Evolutionary conservation across 2,113 vertebrate species (phyloP), one percentile per base, ranked within the genome.

Genomic region (Colaptes auratus): DNA sequence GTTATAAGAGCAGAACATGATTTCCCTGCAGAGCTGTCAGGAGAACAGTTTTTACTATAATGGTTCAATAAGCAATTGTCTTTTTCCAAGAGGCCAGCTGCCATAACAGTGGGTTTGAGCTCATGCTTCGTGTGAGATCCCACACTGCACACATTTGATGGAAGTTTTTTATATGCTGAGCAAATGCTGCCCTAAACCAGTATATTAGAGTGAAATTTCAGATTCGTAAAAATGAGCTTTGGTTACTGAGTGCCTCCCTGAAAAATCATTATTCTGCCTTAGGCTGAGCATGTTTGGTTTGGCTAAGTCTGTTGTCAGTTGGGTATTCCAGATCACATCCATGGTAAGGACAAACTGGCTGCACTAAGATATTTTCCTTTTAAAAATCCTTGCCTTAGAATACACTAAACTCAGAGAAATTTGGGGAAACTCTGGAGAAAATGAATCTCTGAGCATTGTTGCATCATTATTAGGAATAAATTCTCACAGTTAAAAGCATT

Each of bases 1-100:
- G 36, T 61, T 77, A 82, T 90, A 78, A 87, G 55, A 93, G 55
- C 46, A 94, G 89, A 90, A 67, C 27, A 82, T 0, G 1, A 72
- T 67, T 86, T 94, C 46, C 50, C 77, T 79, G 33, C 69, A 55
- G 61, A 73, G 50, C 33, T 92, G 89, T 89, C 91, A 93, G 67
- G 77, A 82, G 42, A 72, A 55, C 8, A 76, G 24, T 23, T 69
- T 95, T 89, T 69, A 35, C 58, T 78, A 3, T 42, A 79, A 91
- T 66, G 55, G 59, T 86, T 92, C 66, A 86, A 75, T 59, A 82
- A 82, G 48, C 42, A 96, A 81, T 53, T 80, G 72, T 86, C 56
- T 69, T 86, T 89, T 90, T 80, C 36, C 3, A 7, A 52, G 19
- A 83, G 6, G n/a, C 58, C 35, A 65, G 14, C 27, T 65, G 81